phyloP scores from a whole-genome alignment of 2,888 invertebrate species.

The Sarcophaga rosellei region DNA sequence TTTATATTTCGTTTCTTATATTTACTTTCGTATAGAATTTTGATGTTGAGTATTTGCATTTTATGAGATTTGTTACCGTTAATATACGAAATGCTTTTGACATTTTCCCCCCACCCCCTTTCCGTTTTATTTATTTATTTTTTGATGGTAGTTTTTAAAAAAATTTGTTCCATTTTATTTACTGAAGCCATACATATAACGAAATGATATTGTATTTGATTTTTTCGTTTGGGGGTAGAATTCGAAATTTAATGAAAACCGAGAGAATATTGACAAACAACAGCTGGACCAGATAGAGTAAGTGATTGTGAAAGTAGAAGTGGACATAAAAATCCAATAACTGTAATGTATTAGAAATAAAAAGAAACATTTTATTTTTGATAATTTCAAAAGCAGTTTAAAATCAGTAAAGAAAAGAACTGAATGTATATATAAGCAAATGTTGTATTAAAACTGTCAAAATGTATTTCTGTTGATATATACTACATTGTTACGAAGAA shows the following conservation, averaged over 20 bases:
- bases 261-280: neutral
- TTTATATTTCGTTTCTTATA: neutral
- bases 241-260: neutral
- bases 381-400: no score
- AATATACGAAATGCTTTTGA: slow-evolving; percentile 11
- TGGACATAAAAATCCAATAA: neutral
- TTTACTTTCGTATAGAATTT: neutral
- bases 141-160: neutral
- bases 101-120: neutral
- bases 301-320: neutral
- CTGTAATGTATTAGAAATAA: neutral
- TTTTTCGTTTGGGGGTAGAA: neutral
- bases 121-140: neutral
- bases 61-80: slow-evolving; percentile 32
- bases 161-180: neutral
- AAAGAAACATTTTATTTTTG: no score
- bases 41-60: neutral
- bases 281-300: slow-evolving; percentile 6
- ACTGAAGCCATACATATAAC: neutral
- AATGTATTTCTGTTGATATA: no score
- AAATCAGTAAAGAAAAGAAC: no score
- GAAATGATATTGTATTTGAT: no score
- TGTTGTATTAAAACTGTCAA: no score
- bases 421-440: no score
- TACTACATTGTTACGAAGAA: no score